phyloP scores from a whole-genome alignment of 2,888 invertebrate species.

The Erebia ligea region DNA sequence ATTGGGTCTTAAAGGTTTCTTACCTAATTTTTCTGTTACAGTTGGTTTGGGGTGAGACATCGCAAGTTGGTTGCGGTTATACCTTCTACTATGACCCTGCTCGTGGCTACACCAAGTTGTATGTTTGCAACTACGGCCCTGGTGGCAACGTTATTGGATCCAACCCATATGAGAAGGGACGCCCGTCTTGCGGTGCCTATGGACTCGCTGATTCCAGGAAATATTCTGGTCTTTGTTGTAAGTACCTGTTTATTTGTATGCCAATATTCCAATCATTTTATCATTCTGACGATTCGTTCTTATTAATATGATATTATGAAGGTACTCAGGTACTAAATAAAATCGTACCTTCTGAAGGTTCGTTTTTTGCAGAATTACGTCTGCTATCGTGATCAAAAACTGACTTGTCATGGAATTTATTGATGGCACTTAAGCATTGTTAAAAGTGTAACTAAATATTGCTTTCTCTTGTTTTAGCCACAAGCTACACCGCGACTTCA shows the following conservation, averaged over 20 bases:
- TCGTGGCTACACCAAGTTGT: slow-evolving; percentile 90
- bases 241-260: slow-evolving; percentile 59
- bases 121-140: slow-evolving; percentile 94
- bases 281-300: neutral
- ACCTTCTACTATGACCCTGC: slow-evolving; percentile 89
- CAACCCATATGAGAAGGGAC: slow-evolving; percentile 89
- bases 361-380: too few species aligned
- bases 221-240: slow-evolving; percentile 91
- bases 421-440: neutral
- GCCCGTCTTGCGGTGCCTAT: slow-evolving; percentile 87
- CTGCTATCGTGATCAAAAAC: too few species aligned
- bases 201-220: slow-evolving; percentile 88
- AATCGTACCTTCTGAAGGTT: neutral
- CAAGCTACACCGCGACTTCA: slow-evolving; percentile 69
- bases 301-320: neutral
- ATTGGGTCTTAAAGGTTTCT: slow-evolving; percentile 30
- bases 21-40: slow-evolving; percentile 54
- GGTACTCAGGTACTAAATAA: neutral
- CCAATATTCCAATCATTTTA: neutral
- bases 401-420: too few species aligned
- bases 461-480: slow-evolving; percentile 61
- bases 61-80: slow-evolving; percentile 93
- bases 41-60: slow-evolving; percentile 95
- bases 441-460: neutral
- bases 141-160: slow-evolving; percentile 91